Conservation (phyloP, 2,113 vertebrate genomes). For the Malaclemys terrapin region DNA sequence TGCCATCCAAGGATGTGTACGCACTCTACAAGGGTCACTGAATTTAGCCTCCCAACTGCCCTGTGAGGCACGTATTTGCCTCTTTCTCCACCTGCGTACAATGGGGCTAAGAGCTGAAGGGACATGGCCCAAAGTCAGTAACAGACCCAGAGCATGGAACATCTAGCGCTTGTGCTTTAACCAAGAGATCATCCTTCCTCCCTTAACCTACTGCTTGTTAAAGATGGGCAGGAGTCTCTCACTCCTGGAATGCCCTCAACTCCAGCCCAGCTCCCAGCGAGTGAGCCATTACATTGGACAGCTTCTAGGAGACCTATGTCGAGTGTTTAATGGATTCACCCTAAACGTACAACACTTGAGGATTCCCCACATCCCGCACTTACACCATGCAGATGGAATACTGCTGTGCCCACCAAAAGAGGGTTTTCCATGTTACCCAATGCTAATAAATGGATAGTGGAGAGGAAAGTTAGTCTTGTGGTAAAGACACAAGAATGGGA, state of each 20-base stretch:
- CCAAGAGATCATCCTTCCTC: neutral
- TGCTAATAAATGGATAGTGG: neutral
- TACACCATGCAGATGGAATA: neutral
- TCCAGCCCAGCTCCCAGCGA: neutral
- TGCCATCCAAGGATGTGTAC: neutral
- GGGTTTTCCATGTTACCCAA: neutral
- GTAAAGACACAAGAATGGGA: no score
- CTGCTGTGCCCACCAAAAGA: neutral
- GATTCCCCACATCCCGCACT: neutral
- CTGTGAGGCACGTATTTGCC: accelerated
- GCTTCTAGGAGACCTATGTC: neutral
- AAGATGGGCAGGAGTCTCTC: neutral
- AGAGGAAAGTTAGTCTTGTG: neutral
- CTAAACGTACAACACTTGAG: neutral
- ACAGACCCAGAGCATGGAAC: neutral
- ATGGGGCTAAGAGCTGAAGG: neutral
- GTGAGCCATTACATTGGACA: no score
- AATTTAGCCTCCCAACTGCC: neutral
- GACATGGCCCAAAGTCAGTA: neutral
- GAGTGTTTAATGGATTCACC: neutral
- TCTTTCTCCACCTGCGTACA: no score
- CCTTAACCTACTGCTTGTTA: neutral
- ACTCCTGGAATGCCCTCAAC: neutral
- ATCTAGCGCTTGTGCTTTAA: neutral
- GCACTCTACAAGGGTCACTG: neutral